Evolutionary conservation across 2,113 vertebrate genomes (phyloP).

Genomic region (Lepidothrix coronata): DNA sequence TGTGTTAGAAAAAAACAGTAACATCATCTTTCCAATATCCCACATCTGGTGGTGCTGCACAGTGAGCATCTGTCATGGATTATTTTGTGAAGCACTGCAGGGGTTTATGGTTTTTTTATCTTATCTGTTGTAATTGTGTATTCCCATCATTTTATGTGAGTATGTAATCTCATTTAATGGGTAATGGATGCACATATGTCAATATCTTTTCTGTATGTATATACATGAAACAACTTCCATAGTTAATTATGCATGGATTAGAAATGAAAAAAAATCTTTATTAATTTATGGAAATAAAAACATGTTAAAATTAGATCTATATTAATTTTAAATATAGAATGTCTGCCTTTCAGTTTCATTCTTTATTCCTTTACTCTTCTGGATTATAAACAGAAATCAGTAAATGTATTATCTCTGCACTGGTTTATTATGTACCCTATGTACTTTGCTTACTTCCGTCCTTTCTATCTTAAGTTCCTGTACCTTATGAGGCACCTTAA

Average conservation of each 20-base stretch:
- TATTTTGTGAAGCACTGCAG: neutral
- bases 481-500: neutral
- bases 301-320: neutral
- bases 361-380: neutral
- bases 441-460: neutral
- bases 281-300: neutral
- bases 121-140: neutral
- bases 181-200: neutral
- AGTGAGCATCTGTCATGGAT: neutral
- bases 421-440: neutral
- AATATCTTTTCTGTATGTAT: neutral
- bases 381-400: neutral
- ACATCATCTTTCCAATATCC: neutral
- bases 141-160: neutral
- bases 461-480: neutral
- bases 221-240: neutral
- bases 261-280: neutral
- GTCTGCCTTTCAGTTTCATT: neutral
- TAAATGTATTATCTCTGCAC: neutral
- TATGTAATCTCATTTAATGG: conserved; percentile 3
- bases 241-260: neutral
- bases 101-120: neutral
- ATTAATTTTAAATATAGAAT: neutral
- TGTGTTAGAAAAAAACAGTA: neutral
- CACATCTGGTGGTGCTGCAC: neutral